phyloP scores from a whole-genome alignment of 2,888 invertebrate species.

The Pecten maximus region DNA sequence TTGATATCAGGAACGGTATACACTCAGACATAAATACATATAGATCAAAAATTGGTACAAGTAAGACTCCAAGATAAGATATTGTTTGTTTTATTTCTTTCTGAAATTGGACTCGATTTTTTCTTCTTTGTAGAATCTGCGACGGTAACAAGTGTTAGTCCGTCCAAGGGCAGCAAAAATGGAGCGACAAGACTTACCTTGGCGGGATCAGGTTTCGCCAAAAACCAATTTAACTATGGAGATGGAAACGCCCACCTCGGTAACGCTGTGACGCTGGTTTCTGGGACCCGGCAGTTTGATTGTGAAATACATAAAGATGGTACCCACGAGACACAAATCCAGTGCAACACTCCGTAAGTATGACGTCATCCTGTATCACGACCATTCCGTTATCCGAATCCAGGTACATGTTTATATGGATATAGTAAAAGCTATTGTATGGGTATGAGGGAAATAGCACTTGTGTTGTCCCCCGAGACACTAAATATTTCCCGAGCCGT shows the following conservation, averaged over 20 bases:
- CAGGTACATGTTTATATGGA: no score
- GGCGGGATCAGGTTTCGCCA: slow-evolving; percentile 66
- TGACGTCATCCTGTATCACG: not conserved
- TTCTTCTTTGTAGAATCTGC: not conserved
- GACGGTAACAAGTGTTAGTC: slow-evolving; percentile 41
- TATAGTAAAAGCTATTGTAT: no score
- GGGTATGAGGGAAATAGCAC: no score
- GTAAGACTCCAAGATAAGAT: no score
- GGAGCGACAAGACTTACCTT: slow-evolving; percentile 71
- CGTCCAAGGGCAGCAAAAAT: slow-evolving; percentile 64
- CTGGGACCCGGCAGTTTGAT: slow-evolving; percentile 57
- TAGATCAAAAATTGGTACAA: no score
- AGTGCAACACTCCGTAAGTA: slow-evolving; percentile 72
- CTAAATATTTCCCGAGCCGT: no score
- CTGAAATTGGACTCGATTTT: not conserved
- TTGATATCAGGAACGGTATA: no score
- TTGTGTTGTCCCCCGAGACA: no score
- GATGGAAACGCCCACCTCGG: not conserved
- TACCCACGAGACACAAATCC: slow-evolving; percentile 68
- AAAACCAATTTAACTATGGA: slow-evolving; percentile 68
- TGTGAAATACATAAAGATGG: slow-evolving; percentile 75
- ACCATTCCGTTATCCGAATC: no score
- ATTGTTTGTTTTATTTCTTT: no score
- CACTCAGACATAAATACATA: no score
- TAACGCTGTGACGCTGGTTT: slow-evolving; percentile 70